Evolutionary conservation across 2,113 vertebrate genomes (phyloP).

Genomic region (Salvator merianae): DNA sequence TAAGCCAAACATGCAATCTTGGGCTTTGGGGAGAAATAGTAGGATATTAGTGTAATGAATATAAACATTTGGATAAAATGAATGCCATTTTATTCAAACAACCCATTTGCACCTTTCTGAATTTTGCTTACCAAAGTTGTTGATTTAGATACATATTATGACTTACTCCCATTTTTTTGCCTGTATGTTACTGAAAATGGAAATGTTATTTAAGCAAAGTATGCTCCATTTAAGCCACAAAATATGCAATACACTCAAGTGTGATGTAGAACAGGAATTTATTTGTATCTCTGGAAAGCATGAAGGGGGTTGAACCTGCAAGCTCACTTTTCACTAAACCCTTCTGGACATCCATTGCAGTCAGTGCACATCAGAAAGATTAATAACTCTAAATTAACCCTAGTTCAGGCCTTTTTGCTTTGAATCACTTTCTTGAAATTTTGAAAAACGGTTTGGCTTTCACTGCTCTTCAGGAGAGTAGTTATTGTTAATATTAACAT

Average conservation of each 20-base stretch:
- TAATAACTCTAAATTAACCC: conserved; percentile 18
- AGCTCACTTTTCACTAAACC: neutral
- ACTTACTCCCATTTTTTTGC: too few relatives aligned
- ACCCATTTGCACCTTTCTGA: neutral
- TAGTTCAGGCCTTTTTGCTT: conserved; percentile 16
- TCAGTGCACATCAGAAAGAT: conserved; percentile 26
- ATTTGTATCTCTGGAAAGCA: neutral
- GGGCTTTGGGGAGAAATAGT: neutral
- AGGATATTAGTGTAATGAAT: neutral
- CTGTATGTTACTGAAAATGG: neutral
- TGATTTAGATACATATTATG: neutral
- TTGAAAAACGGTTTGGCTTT: conserved; percentile 45
- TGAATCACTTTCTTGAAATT: neutral
- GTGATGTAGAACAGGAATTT: neutral
- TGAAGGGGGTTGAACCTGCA: neutral
- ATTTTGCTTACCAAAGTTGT: neutral
- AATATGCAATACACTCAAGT: too few relatives aligned
- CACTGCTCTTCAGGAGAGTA: conserved; percentile 46
- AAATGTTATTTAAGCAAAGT: neutral
- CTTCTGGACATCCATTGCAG: conserved; percentile 2
- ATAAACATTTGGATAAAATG: neutral
- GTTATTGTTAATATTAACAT: conserved; percentile 61
- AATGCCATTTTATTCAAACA: neutral
- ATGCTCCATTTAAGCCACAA: too few relatives aligned
- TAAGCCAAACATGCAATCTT: too few relatives aligned